These are phyloP conservation scores for Nerophis ophidion DNA, from an alignment of 2,113 vertebrate genomes.

Conservation along the genomic window DNA sequence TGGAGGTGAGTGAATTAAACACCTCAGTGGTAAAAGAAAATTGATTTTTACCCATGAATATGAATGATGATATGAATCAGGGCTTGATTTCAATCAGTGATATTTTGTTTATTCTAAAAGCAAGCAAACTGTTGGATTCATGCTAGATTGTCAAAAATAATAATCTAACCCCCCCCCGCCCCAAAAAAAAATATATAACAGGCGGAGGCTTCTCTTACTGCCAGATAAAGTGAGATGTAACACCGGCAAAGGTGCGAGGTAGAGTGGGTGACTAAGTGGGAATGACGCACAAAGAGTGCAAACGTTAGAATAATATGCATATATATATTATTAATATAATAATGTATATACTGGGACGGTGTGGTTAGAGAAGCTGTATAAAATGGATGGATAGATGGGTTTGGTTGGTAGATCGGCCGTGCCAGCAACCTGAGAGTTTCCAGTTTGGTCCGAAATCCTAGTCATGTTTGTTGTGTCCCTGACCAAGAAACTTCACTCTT, in stretches of 20 bases:
- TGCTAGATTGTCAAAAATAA: not conserved
- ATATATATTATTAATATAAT: too few species aligned
- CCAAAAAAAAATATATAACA: slow-evolving; percentile 10
- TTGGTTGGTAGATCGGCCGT: too few species aligned
- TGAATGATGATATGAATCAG: not conserved
- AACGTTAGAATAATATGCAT: slow-evolving; percentile 17
- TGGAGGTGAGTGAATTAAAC: slow-evolving; percentile 15
- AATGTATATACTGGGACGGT: too few species aligned
- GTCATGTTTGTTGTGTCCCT: too few species aligned
- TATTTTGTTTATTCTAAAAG: not conserved
- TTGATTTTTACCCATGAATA: not conserved
- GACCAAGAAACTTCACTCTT: too few species aligned
- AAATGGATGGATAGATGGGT: too few species aligned
- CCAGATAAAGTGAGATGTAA: slow-evolving; percentile 27
- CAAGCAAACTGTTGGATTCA: not conserved
- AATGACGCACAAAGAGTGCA: slow-evolving; percentile 26
- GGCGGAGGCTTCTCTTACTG: slow-evolving; percentile 14
- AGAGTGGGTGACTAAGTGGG: slow-evolving; percentile 32
- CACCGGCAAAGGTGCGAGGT: slow-evolving; percentile 24
- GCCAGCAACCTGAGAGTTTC: too few species aligned
- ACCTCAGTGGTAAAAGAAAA: slow-evolving; percentile 7
- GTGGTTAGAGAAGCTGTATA: too few species aligned
- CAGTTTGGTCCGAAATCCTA: too few species aligned
- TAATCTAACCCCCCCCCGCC: slow-evolving; percentile 4
- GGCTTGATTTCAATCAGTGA: not conserved